Percentiles rank a stretch among this genome's conserved stretches.
These are phyloP conservation scores for Pseudomugil tenellus DNA, from an alignment of 2,797 vertebrate genomes.

Conservation along the genomic window DNA sequence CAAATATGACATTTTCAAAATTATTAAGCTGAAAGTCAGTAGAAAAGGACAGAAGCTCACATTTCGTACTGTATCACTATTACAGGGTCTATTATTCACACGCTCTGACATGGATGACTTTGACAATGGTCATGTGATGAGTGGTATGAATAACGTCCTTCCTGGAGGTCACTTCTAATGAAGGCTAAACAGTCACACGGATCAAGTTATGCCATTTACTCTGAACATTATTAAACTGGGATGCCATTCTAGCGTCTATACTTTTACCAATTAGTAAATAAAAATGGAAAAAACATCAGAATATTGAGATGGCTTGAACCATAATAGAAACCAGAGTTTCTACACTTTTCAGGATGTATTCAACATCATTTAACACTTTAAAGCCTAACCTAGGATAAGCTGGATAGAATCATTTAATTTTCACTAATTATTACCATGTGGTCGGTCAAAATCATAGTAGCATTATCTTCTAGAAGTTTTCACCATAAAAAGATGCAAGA, in stretches of 20 bases:
- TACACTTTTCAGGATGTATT: too few species aligned
- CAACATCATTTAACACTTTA: background rate
- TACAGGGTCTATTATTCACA: slow-evolving; percentile 46
- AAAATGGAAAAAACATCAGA: background rate
- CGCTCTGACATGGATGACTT: slow-evolving; percentile 26
- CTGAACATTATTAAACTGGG: background rate
- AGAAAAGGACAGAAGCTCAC: slow-evolving; percentile 22
- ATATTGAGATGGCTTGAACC: background rate
- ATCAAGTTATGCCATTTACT: slow-evolving; percentile 13
- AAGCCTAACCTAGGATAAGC: too few species aligned
- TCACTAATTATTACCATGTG: too few species aligned
- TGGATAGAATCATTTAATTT: too few species aligned
- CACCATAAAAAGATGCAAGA: too few species aligned
- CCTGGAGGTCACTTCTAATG: slow-evolving; percentile 18
- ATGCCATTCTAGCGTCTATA: too few species aligned
- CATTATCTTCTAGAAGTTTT: too few species aligned
- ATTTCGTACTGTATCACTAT: slow-evolving; percentile 26
- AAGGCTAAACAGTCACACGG: background rate
- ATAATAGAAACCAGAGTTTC: too few species aligned
- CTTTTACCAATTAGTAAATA: too few species aligned
- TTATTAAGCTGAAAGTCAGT: slow-evolving; percentile 5
- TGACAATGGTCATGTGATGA: slow-evolving; percentile 58
- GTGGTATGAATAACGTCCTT: slow-evolving; percentile 19
- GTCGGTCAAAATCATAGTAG: too few species aligned
- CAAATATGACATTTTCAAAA: too few species aligned